These are phyloP conservation scores for Acleris sparsana DNA, from an alignment of 2,888 invertebrate species.

Conservation along the genomic window DNA sequence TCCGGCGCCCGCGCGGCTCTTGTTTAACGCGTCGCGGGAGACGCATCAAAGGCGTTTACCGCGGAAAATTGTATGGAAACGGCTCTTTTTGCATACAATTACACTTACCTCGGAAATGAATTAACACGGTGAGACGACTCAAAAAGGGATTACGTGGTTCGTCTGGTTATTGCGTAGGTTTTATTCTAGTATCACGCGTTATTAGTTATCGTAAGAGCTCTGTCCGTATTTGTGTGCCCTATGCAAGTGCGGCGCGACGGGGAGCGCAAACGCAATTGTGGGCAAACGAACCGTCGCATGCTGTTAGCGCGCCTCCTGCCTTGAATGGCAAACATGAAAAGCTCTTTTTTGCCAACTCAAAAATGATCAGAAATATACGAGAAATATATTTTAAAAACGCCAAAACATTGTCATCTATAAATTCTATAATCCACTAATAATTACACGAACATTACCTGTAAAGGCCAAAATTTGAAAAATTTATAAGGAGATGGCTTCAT, in stretches of 20 bases:
- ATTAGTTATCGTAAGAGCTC: not conserved
- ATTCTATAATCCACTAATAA: too few species aligned
- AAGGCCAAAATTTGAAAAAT: too few species aligned
- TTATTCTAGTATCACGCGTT: too few species aligned
- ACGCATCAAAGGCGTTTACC: conserved; percentile 65
- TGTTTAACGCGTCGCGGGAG: conserved; percentile 74
- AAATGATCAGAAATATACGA: conserved; percentile 3
- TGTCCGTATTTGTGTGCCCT: conserved; percentile 43
- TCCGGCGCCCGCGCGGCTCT: conserved; percentile 55
- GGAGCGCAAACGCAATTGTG: conserved; percentile 73
- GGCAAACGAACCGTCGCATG: conserved; percentile 75
- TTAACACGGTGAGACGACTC: too few species aligned
- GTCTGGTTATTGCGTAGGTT: too few species aligned
- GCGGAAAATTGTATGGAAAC: conserved; percentile 55
- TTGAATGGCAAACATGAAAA: conserved; percentile 44
- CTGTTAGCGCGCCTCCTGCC: conserved; percentile 67
- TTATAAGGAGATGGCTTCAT: too few species aligned
- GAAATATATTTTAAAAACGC: too few species aligned
- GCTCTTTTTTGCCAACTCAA: conserved; percentile 33
- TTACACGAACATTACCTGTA: too few species aligned
- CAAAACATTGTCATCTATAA: too few species aligned
- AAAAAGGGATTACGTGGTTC: too few species aligned
- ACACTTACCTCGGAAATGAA: not conserved
- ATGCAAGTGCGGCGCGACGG: conserved; percentile 45
- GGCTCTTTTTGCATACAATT: conserved; percentile 39